Evolutionary conservation across 2,888 invertebrate species (phyloP).

Genomic region (Limnephilus lunatus): DNA sequence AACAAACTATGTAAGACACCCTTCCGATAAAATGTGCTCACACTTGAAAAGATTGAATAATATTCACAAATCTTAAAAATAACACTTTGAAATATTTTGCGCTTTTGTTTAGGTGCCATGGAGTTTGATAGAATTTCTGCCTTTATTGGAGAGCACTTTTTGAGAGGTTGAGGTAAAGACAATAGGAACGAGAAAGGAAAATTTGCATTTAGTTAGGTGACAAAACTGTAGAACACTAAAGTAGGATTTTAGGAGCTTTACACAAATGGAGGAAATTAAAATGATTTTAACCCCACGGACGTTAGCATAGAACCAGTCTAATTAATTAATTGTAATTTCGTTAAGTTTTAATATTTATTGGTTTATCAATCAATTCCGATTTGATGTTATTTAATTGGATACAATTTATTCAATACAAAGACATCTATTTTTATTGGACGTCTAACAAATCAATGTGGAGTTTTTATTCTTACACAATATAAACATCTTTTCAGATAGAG

Average conservation of each 20-base stretch:
- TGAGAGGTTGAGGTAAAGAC: conserved; percentile 32
- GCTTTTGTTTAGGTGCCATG: background rate
- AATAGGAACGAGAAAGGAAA: conserved; percentile 15
- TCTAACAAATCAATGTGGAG: background rate
- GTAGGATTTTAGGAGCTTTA: conserved; percentile 25
- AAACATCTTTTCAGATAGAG: too few species aligned
- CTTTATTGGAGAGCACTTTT: conserved; percentile 18
- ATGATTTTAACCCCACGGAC: background rate
- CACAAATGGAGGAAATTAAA: conserved; percentile 29
- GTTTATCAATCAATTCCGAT: background rate
- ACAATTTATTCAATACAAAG: background rate
- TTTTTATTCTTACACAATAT: background rate
- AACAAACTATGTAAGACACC: background rate
- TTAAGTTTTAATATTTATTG: background rate
- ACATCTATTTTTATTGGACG: background rate
- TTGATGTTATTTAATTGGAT: background rate
- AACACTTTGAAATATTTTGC: background rate
- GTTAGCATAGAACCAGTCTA: background rate
- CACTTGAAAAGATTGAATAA: background rate
- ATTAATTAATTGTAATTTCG: background rate
- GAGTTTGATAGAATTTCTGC: background rate
- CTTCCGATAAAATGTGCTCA: background rate
- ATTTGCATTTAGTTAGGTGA: conserved; percentile 46
- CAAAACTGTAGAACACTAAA: conserved; percentile 45
- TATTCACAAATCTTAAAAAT: background rate